Conservation (phyloP, 2,797 vertebrate genomes). For the Nyctibius grandis region DNA sequence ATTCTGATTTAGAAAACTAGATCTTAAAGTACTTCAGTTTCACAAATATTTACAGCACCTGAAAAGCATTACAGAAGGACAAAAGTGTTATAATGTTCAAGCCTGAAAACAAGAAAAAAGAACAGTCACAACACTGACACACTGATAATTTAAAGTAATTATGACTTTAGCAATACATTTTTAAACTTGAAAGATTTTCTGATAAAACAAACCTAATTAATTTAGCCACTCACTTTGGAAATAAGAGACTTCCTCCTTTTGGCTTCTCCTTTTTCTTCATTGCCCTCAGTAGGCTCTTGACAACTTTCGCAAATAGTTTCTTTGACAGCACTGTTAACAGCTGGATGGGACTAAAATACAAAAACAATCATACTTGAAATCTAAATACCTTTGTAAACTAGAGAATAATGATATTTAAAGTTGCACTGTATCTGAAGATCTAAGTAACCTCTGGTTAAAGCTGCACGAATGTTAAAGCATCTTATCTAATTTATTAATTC, state of each 20-base stretch:
- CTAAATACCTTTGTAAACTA: not conserved
- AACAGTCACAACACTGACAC: not conserved
- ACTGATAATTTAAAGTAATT: not conserved
- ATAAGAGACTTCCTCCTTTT: constrained; percentile 26
- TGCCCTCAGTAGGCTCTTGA: constrained; percentile 7
- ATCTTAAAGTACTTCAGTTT: not conserved
- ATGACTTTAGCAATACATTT: not conserved
- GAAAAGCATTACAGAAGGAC: not conserved
- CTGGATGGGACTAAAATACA: not conserved
- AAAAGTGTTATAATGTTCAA: not conserved
- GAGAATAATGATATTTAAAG: not conserved
- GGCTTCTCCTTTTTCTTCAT: constrained; percentile 2
- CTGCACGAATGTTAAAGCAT: not conserved
- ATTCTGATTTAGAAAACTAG: not conserved
- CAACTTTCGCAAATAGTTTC: constrained; percentile 2
- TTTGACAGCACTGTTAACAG: not conserved
- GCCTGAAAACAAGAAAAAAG: not conserved
- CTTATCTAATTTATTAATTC: not conserved
- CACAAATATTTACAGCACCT: not conserved
- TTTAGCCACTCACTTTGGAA: constrained; percentile 19
- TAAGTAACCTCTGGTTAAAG: not conserved
- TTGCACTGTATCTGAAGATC: not conserved
- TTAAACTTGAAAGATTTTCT: not conserved
- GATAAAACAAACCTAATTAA: not conserved
- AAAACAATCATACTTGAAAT: not conserved